These are phyloP conservation scores for Aspidoscelis tigris DNA, from an alignment of 2,113 vertebrate species.

Conservation along the genomic window DNA sequence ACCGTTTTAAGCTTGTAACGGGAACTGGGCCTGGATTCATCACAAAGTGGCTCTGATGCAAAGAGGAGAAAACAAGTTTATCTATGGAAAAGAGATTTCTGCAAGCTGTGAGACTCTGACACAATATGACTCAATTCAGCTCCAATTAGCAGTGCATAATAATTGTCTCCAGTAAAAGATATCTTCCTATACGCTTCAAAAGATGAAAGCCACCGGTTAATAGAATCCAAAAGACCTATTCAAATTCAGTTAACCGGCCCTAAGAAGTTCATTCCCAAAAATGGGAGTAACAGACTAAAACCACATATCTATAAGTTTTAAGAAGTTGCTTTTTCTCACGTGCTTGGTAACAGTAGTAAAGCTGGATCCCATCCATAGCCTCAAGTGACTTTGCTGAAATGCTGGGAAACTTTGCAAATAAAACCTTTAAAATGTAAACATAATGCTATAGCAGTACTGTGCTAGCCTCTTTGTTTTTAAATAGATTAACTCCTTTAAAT, in stretches of 20 bases:
- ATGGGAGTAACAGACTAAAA: neutral
- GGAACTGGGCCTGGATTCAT: too few species aligned
- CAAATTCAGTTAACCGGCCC: neutral
- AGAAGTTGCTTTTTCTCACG: neutral
- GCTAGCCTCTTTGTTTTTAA: too few species aligned
- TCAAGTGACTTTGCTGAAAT: neutral
- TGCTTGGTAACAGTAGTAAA: neutral
- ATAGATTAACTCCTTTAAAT: too few species aligned
- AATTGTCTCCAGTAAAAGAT: neutral
- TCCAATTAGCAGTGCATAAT: neutral
- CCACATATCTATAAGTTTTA: neutral
- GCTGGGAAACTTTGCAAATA: neutral
- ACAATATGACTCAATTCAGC: neutral
- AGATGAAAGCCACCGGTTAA: neutral
- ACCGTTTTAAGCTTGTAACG: too few species aligned
- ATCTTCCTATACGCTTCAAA: neutral
- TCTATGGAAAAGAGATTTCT: slow-evolving; percentile 25
- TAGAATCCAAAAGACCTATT: neutral
- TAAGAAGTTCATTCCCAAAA: neutral
- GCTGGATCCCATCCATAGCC: too few species aligned
- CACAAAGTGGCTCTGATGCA: slow-evolving; percentile 45
- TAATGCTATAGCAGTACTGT: too few species aligned
- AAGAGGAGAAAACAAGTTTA: slow-evolving; percentile 37
- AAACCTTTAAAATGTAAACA: too few species aligned
- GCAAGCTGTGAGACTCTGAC: slow-evolving; percentile 6